Percentiles rank a stretch among this genome's conserved stretches.
These are phyloP conservation scores for Nysson spinosus DNA, from an alignment of 2,888 invertebrate species.

Conservation along the genomic window DNA sequence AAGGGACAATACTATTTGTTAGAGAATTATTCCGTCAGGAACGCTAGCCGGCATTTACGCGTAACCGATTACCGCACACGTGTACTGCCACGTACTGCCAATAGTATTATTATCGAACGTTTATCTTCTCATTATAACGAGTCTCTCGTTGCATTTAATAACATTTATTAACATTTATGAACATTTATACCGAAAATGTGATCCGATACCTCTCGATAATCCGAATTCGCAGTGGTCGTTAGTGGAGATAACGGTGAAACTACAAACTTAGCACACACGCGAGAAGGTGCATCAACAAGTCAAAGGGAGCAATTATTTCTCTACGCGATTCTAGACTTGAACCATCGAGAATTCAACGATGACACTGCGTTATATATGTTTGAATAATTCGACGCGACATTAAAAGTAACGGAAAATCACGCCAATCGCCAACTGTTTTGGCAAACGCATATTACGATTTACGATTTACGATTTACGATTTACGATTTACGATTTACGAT, in stretches of 20 bases:
- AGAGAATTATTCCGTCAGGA: conserved; percentile 44
- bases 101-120: too few species aligned
- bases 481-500: too few species aligned
- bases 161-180: conserved; percentile 8
- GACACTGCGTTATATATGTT: too few species aligned
- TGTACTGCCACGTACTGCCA: conserved; percentile 14
- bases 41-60: conserved; percentile 12
- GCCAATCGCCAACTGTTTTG: not conserved
- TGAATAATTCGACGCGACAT: not conserved
- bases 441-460: too few species aligned
- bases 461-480: too few species aligned
- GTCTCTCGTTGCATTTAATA: too few species aligned
- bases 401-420: not conserved
- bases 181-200: too few species aligned
- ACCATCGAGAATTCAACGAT: too few species aligned
- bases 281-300: conserved; percentile 48
- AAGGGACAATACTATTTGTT: conserved; percentile 28
- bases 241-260: conserved; percentile 31
- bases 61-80: conserved; percentile 21
- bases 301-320: conserved; percentile 12
- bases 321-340: not conserved
- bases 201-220: not conserved
- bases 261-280: conserved; percentile 3
- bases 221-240: too few species aligned
- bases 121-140: conserved; percentile 13